These are phyloP conservation scores for Epizoanthus illoricatus DNA, from an alignment of 92 coral and sea anemone species.

Conservation along the genomic window DNA sequence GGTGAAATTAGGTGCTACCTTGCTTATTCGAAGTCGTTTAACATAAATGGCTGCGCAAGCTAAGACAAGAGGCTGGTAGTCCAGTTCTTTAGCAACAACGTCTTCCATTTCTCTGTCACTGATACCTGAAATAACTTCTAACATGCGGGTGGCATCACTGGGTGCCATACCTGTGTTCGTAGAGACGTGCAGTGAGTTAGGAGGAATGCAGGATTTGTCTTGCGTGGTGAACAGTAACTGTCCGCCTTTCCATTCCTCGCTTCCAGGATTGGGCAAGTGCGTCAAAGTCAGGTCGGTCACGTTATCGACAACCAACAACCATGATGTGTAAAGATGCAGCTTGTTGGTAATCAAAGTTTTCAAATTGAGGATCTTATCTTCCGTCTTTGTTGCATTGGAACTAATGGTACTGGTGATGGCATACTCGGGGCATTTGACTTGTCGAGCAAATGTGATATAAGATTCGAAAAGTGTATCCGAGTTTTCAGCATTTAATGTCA, in stretches of 20 bases:
- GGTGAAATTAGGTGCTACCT: conserved; percentile 7
- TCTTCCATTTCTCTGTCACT: neutral
- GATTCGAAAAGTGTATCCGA: conserved; percentile 4
- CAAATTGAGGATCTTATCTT: neutral
- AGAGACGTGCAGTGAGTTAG: neutral
- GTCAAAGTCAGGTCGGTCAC: neutral
- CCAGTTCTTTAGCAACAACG: too few relatives aligned
- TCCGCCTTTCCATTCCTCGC: too few relatives aligned
- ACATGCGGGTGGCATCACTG: neutral
- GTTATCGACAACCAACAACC: too few relatives aligned
- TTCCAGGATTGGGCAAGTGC: neutral
- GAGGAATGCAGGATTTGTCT: neutral
- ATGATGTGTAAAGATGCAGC: too few relatives aligned
- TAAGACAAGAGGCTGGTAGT: neutral
- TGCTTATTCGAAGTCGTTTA: too few relatives aligned
- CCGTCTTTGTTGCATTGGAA: neutral
- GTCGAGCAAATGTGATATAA: neutral
- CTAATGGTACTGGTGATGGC: neutral
- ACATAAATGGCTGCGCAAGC: neutral
- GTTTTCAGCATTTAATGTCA: conserved; percentile 1
- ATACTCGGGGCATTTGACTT: neutral
- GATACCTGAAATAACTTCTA: neutral
- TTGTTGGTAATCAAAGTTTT: too few relatives aligned
- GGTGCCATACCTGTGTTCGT: neutral
- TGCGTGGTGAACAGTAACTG: neutral